Percentiles rank a stretch among this genome's conserved stretches.
Evolutionary conservation across 1,140 invertebrate genomes (phyloP).

Genomic region (Brachionus sp.): DNA sequence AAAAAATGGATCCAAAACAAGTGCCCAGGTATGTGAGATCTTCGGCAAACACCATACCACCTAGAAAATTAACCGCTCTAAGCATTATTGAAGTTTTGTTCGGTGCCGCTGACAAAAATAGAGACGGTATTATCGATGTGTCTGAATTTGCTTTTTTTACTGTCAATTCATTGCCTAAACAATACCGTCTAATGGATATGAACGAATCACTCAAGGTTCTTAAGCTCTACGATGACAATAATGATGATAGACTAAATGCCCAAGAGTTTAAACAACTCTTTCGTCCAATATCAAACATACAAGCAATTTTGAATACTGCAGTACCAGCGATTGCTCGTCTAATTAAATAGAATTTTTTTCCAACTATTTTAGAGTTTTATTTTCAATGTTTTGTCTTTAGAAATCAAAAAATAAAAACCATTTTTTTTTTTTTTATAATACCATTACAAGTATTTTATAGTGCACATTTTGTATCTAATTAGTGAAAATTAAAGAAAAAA

Average conservation of each 20-base stretch:
- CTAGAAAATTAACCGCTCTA: slow-evolving; percentile 20
- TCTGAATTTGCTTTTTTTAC: slow-evolving; percentile 32
- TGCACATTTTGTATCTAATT: no score
- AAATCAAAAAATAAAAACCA: not conserved
- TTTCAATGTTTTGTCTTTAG: not conserved
- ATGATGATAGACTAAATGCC: slow-evolving; percentile 34
- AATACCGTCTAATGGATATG: not conserved
- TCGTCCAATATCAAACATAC: not conserved
- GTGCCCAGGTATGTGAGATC: not conserved
- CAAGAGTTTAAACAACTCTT: slow-evolving; percentile 5
- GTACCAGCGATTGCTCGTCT: not conserved
- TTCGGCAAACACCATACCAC: not conserved
- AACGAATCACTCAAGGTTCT: slow-evolving; percentile 30
- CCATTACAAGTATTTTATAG: no score
- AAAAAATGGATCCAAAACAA: not conserved
- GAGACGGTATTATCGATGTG: slow-evolving; percentile 3
- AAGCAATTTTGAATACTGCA: not conserved
- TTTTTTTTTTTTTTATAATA: not conserved
- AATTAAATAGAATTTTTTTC: slow-evolving; percentile 17
- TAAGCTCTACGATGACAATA: slow-evolving; percentile 33
- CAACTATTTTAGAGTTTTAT: not conserved
- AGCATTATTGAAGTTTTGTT: slow-evolving; percentile 40
- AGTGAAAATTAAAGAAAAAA: no score
- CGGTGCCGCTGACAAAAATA: not conserved
- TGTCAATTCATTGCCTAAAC: not conserved